Base-by-base conservation (phyloP, 2,888 invertebrate genomes). In the Orchesellides sinensis region DNA sequence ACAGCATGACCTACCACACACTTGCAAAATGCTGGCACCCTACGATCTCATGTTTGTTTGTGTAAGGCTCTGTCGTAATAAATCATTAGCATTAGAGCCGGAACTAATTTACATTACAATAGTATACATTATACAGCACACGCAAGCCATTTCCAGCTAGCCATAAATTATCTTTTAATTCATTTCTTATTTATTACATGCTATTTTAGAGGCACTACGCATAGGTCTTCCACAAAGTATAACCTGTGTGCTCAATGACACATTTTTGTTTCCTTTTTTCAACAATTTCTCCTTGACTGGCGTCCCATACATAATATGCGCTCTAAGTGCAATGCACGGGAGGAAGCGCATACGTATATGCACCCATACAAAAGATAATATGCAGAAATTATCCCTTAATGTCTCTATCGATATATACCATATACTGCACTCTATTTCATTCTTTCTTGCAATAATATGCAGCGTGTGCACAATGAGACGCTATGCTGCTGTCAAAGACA, bases 61-160 rank as follows among this genome's bases (percentile, higher is more conserved):
- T 32, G 45, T 40, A 23, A 69, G 19, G 35, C 14, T 10, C 68
- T 29, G n/a, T n/a, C 32, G 68, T 52, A 56, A 77, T 77, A 77
- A 68, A 69, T 69, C 69, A 78, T 69, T 69, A 72, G 29, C 65
- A 65, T 45, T 27, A 49, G 70, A 79, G 54, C 80, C 80, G 80
- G 80, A 80, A 80, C 80, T 80, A 59, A 72, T 80, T 80, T 80
- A 49, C 80, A 80, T 80, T 8, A 80, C 49, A 80, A 80, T 59
- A 56, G 54, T n/a, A n/a, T n/a, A n/a, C n/a, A n/a, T n/a, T n/a
- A n/a, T n/a, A n/a, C n/a, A n/a, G n/a, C n/a, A n/a, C n/a, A n/a
- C n/a, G n/a, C n/a, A n/a, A n/a, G n/a, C n/a, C n/a, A n/a, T n/a
- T n/a, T n/a, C n/a, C 21, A 59, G 59, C 27, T 25, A n/a, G 59